Evolutionary conservation across 2,797 vertebrate species (phyloP).

Genomic region (Okamejei kenojei): DNA sequence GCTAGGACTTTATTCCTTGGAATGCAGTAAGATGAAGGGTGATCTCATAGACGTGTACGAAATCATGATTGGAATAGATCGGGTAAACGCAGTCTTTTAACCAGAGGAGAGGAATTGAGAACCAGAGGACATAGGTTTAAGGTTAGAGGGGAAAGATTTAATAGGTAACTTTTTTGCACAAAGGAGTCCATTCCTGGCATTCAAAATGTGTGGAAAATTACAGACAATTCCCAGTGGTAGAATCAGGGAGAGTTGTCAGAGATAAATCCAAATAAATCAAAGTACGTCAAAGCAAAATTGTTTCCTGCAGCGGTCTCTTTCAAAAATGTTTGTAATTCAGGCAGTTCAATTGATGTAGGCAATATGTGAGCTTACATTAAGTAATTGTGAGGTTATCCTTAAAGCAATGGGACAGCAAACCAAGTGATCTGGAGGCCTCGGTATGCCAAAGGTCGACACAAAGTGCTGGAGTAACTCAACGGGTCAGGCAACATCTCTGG

Average conservation of each 20-base stretch:
- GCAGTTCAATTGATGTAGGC: neutral
- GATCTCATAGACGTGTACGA: too few species aligned
- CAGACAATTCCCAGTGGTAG: neutral
- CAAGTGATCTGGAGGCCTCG: neutral
- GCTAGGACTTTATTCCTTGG: too few species aligned
- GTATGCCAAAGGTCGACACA: too few species aligned
- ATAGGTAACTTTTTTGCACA: too few species aligned
- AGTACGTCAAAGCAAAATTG: neutral
- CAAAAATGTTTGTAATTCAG: neutral
- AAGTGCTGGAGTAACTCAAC: too few species aligned
- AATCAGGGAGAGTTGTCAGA: neutral
- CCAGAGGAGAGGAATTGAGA: too few species aligned
- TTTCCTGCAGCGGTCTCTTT: neutral
- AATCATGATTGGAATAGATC: too few species aligned
- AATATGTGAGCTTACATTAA: neutral
- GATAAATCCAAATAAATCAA: neutral
- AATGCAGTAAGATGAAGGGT: too few species aligned
- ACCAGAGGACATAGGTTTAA: too few species aligned
- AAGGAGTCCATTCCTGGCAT: neutral
- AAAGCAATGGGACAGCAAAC: neutral
- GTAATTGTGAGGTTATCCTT: neutral
- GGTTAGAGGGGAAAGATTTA: too few species aligned
- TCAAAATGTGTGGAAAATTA: neutral
- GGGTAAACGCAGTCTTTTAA: too few species aligned
- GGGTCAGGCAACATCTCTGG: too few species aligned